Conservation (phyloP, 2,888 invertebrate species). For the Campoplex capitator region DNA sequence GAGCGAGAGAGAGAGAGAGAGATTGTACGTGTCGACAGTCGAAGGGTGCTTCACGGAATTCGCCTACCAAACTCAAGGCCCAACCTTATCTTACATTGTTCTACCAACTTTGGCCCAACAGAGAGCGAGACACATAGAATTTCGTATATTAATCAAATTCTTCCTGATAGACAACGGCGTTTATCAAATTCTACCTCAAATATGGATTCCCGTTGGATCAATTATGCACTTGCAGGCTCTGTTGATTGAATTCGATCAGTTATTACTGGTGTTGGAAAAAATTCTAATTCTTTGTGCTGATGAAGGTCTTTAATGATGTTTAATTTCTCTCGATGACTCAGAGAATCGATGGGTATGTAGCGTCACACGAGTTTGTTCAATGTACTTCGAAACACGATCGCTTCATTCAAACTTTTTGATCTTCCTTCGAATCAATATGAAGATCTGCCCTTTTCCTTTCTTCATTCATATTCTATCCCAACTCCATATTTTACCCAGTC, state of each 20-base stretch:
- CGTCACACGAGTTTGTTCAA: neutral
- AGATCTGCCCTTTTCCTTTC: neutral
- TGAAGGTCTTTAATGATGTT: too few species aligned
- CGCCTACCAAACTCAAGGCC: constrained; percentile 21
- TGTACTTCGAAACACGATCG: neutral
- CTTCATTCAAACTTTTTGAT: neutral
- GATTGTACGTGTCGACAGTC: constrained; percentile 66
- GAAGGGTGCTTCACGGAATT: constrained; percentile 58
- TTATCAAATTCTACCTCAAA: constrained; percentile 17
- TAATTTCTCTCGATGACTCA: too few species aligned
- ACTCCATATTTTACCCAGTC: neutral
- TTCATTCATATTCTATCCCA: neutral
- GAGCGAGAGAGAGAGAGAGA: neutral
- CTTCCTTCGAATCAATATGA: neutral
- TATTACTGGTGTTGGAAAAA: neutral
- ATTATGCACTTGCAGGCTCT: neutral
- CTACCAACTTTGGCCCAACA: constrained; percentile 52
- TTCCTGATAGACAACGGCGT: constrained; percentile 10
- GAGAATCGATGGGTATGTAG: neutral
- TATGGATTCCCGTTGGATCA: constrained; percentile 5
- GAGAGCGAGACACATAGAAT: constrained; percentile 60
- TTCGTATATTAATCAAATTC: constrained; percentile 55
- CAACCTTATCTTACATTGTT: constrained; percentile 48
- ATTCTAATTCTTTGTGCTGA: neutral
- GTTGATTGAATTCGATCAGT: neutral